A percentile compares a stretch with the other conserved stretches of the same genome.
phyloP scores from a whole-genome alignment of 2,797 vertebrate species.

The Melanotaenia parkinsoni region DNA sequence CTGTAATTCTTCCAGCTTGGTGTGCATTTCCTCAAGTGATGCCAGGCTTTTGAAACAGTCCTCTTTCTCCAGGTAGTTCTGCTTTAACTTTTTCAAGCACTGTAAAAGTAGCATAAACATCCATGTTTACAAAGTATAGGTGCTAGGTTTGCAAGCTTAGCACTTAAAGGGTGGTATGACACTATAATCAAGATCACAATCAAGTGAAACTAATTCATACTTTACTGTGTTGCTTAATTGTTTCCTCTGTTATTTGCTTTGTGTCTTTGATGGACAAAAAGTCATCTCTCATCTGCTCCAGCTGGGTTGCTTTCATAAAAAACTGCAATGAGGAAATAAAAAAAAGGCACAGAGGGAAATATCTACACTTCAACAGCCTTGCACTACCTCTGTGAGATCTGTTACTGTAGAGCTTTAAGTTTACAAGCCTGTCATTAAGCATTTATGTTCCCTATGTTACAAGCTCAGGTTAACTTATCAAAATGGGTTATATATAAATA shows the following conservation, averaged over 20 bases:
- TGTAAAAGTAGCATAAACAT: slow-evolving; percentile 26
- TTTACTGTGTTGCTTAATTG: slow-evolving; percentile 88
- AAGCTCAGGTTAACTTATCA: not conserved
- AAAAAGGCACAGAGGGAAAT: not conserved
- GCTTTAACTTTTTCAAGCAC: slow-evolving; percentile 86
- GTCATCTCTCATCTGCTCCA: slow-evolving; percentile 97
- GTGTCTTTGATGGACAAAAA: slow-evolving; percentile 93
- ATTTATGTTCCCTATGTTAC: not conserved
- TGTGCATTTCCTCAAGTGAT: slow-evolving; percentile 89
- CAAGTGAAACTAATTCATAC: slow-evolving; percentile 69
- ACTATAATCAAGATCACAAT: too few relatives aligned
- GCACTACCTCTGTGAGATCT: too few relatives aligned
- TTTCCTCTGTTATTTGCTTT: slow-evolving; percentile 86
- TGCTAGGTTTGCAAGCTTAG: not conserved
- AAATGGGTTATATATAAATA: not conserved
- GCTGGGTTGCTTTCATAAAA: slow-evolving; percentile 97
- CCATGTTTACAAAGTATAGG: not conserved
- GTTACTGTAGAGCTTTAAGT: not conserved
- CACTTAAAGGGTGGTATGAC: not conserved
- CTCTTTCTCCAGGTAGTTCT: slow-evolving; percentile 86
- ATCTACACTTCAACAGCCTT: not conserved
- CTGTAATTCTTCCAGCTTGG: slow-evolving; percentile 86
- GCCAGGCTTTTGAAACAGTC: slow-evolving; percentile 88
- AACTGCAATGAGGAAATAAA: slow-evolving; percentile 79
- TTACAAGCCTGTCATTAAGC: not conserved